Evolutionary conservation across 2,113 vertebrate genomes (phyloP).

Genomic region (Hyperopisus bebe): DNA sequence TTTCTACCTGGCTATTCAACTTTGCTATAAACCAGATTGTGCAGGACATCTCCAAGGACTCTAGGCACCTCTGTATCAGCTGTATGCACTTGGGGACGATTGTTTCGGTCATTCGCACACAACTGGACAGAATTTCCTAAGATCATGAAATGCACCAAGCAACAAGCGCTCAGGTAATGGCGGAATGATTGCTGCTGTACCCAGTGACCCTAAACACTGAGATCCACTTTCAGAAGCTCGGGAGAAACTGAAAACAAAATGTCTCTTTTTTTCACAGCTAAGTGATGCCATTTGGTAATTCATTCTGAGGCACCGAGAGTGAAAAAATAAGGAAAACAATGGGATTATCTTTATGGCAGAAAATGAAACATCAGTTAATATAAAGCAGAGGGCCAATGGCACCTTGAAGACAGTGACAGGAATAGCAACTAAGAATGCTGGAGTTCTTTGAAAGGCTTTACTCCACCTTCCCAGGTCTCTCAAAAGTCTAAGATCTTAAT

Average conservation of each 20-base stretch:
- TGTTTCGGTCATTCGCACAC: background rate
- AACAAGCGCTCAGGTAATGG: background rate
- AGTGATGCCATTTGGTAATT: background rate
- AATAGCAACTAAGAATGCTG: background rate
- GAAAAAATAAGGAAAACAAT: background rate
- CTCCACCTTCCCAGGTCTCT: background rate
- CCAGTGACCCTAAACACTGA: background rate
- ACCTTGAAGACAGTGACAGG: background rate
- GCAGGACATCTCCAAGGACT: background rate
- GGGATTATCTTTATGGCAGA: background rate
- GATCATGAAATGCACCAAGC: background rate
- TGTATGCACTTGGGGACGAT: background rate
- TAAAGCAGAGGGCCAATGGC: background rate
- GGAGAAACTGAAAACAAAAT: background rate
- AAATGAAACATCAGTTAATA: background rate
- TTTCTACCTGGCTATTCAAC: background rate
- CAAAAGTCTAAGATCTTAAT: background rate
- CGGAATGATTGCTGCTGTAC: background rate
- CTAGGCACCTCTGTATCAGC: background rate
- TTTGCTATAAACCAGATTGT: background rate
- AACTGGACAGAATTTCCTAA: background rate
- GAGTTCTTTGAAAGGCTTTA: background rate
- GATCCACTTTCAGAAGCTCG: background rate
- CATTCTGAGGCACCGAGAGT: background rate
- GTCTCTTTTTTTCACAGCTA: background rate